These are phyloP conservation scores for Thalpophila matura DNA, from an alignment of 2,888 invertebrate species.

Conservation along the genomic window DNA sequence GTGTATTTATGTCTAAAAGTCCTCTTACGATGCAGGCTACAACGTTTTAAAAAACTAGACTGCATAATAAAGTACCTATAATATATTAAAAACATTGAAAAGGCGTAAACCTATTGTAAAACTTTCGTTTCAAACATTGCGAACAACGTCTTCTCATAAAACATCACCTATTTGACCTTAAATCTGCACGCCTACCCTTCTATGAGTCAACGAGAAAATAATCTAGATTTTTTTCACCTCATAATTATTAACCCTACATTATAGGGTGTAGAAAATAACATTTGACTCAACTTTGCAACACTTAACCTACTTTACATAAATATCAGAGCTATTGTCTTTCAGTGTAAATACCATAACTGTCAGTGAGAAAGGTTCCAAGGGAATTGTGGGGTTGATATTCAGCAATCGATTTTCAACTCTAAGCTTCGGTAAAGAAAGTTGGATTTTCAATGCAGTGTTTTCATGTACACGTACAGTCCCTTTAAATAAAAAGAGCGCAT, in stretches of 20 bases:
- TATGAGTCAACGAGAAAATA: constrained; percentile 26
- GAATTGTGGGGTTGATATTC: constrained; percentile 26
- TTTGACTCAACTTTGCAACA: constrained; percentile 42
- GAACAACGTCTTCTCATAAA: constrained; percentile 27
- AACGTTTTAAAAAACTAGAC: no score
- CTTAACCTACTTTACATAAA: constrained; percentile 43
- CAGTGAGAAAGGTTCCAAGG: constrained; percentile 33
- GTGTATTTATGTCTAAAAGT: no score
- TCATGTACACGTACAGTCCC: background rate
- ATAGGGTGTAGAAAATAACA: constrained; percentile 26
- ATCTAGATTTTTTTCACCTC: constrained; percentile 8
- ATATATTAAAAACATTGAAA: no score
- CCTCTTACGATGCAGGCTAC: no score
- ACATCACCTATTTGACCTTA: constrained; percentile 13
- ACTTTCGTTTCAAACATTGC: background rate
- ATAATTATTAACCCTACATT: constrained; percentile 12
- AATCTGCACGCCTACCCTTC: constrained; percentile 35
- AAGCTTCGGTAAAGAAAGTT: accelerated
- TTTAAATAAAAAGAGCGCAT: constrained; percentile 48
- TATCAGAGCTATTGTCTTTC: constrained; percentile 53
- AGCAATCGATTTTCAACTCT: constrained; percentile 21
- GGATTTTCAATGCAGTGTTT: background rate
- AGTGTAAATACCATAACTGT: constrained; percentile 53
- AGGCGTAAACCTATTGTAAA: no score
- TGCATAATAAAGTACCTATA: no score